Percentiles rank a stretch among this genome's conserved stretches.
Conservation (phyloP, 2,888 invertebrate genomes). For the Ischnura elegans region DNA sequence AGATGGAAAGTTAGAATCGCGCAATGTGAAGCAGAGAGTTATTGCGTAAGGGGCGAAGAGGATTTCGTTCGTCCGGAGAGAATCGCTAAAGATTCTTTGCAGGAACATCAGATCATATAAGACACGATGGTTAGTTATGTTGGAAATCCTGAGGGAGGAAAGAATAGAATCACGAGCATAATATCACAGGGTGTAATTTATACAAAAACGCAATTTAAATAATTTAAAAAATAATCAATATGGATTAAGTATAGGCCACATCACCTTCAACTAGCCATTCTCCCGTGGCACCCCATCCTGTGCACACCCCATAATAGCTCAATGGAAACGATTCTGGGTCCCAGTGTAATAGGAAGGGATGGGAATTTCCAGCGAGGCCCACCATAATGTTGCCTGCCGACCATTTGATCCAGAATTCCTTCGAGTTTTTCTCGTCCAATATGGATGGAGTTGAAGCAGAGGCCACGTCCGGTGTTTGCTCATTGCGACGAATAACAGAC, state of each 20-base stretch:
- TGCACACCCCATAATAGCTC: slow-evolving; percentile 89
- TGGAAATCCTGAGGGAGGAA: too few relatives aligned
- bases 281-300: slow-evolving; percentile 91
- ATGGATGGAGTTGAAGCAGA: slow-evolving; percentile 86
- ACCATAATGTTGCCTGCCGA: slow-evolving; percentile 82
- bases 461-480: slow-evolving; percentile 77
- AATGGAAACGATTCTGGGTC: slow-evolving; percentile 87
- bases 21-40: too few relatives aligned
- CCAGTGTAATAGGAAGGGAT: slow-evolving; percentile 86
- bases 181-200: too few relatives aligned
- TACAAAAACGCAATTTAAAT: too few relatives aligned
- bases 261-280: slow-evolving; percentile 90
- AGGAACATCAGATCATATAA: too few relatives aligned
- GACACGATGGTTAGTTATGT: too few relatives aligned
- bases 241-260: background rate
- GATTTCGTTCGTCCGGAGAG: too few relatives aligned
- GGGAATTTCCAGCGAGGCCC: slow-evolving; percentile 85
- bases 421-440: slow-evolving; percentile 86
- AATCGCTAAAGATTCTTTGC: too few relatives aligned
- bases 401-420: slow-evolving; percentile 93
- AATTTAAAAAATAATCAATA: background rate
- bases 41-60: too few relatives aligned
- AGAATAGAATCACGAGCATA: too few relatives aligned
- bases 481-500: slow-evolving; percentile 10
- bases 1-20: too few relatives aligned